Evolutionary conservation across 2,888 invertebrate genomes (phyloP), one percentile per base, ranked within the genome.

Genomic region (Cheilosia scutellata): DNA sequence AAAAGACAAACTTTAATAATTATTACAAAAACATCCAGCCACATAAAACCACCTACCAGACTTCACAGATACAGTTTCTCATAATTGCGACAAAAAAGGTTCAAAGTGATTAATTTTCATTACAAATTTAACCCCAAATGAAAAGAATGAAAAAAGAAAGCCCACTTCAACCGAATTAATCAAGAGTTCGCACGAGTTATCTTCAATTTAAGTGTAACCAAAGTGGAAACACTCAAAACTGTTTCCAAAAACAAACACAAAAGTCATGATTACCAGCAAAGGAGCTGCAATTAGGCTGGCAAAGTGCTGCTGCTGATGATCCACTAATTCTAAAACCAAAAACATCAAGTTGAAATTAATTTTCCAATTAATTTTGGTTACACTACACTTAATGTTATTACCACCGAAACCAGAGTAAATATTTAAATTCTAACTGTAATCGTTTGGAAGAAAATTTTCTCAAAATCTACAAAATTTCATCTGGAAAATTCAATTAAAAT

Each of bases 291-390:
- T 63, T 58, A 58, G 49, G 6, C 58, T 4, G 5, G 27, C 1
- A 62, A 7, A 5, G 16, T 7, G 25, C 47, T 4, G 16, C 13
- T 27, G 60, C 20, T 53, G 37, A 9, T 57, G 37, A 62, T 51
- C 20, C 63, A 29, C 42, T 42, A 51, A 44, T 49, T 58, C 51
- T 58, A 37, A 57, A 72, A 60, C 63, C 79, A 20, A 57, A 65
- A 33, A 72, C 42, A 65, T 78, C 62, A 62, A 55, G 55, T 72
- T 53, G 57, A 72, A 79, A 72, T 72, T 79, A 66, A 72, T 79
- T 79, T 79, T 72, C 58, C 71, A 79, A 72, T 72, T 72, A 66
- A 79, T 72, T 72, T 53, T 42, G 65, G 65, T 65, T 51, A 27
- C 70, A 70, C 55, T 66, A 44, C 44, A 55, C 55, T 42, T 47